Percentiles rank a stretch among this genome's conserved stretches.
These are phyloP conservation scores for Poeciliopsis gracilis DNA, from an alignment of 2,797 vertebrate species.

Conservation along the genomic window DNA sequence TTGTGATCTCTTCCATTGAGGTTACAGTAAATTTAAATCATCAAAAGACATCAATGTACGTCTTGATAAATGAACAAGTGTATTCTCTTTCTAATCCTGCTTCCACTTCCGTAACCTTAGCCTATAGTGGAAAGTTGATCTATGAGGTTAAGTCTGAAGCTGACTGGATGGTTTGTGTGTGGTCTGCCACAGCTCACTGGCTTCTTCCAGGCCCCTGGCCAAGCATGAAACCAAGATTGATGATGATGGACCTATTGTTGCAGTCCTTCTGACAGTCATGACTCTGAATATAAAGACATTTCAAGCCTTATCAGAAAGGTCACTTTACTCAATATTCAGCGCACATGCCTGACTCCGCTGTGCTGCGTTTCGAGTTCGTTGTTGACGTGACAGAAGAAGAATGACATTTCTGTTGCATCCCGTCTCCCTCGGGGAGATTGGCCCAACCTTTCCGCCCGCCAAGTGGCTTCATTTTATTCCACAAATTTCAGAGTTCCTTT, in stretches of 20 bases:
- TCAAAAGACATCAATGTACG: not conserved
- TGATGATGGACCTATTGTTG: slow-evolving; percentile 67
- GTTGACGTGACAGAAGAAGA: slow-evolving; percentile 35
- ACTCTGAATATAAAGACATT: slow-evolving; percentile 59
- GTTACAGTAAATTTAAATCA: not conserved
- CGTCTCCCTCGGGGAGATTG: slow-evolving; percentile 27
- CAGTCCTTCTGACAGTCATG: slow-evolving; percentile 42
- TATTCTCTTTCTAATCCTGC: not conserved
- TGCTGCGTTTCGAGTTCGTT: slow-evolving; percentile 23
- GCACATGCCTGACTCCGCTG: slow-evolving; percentile 36
- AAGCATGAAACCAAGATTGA: slow-evolving; percentile 53
- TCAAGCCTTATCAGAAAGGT: slow-evolving; percentile 67
- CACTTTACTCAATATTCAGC: slow-evolving; percentile 64
- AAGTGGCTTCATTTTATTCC: slow-evolving; percentile 12
- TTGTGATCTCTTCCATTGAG: not conserved
- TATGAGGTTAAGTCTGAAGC: not conserved
- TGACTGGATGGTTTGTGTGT: slow-evolving; percentile 23
- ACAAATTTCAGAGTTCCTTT: slow-evolving; percentile 24
- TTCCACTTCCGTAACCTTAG: not conserved
- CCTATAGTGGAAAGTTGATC: not conserved
- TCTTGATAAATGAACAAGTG: not conserved
- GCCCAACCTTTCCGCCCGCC: not conserved
- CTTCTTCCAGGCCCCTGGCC: not conserved
- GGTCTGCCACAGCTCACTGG: slow-evolving; percentile 24
- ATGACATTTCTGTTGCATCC: slow-evolving; percentile 55